phyloP scores from a whole-genome alignment of 2,888 invertebrate species.

The Rhamnusium bicolor region DNA sequence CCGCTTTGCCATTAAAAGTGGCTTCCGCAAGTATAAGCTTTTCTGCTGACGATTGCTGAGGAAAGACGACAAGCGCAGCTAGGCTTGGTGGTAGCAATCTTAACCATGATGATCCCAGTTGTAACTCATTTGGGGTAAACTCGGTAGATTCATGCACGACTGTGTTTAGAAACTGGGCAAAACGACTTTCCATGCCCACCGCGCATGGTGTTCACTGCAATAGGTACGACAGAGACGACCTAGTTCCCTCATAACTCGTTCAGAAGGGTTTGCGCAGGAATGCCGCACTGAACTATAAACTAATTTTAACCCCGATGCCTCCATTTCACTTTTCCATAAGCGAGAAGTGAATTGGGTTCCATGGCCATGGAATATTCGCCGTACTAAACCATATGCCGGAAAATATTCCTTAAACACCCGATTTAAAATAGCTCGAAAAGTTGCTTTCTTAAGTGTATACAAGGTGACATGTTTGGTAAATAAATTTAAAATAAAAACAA shows the following conservation, averaged over 20 bases:
- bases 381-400: background rate
- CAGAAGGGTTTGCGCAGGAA: conserved; percentile 20
- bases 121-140: conserved; percentile 13
- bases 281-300: background rate
- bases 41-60: too few relatives aligned
- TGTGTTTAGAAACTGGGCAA: too few relatives aligned
- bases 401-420: conserved; percentile 23
- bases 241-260: background rate
- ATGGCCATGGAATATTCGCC: conserved; percentile 20
- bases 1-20: too few relatives aligned
- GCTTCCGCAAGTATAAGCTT: too few relatives aligned
- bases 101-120: background rate
- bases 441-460: conserved; percentile 12
- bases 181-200: too few relatives aligned
- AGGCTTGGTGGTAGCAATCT: too few relatives aligned
- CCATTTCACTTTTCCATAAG: conserved; percentile 9
- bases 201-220: too few relatives aligned
- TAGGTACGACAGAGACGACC: too few relatives aligned
- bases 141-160: conserved; percentile 11
- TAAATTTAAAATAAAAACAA: background rate
- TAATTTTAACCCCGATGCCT: background rate
- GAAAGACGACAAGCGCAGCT: too few relatives aligned
- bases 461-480: too few relatives aligned
- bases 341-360: conserved; percentile 27
- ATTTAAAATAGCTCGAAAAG: conserved; percentile 4